Percentiles rank a stretch among this genome's conserved stretches.
Conservation (phyloP, 2,888 invertebrate genomes). For the Chloroclysta siterata region DNA sequence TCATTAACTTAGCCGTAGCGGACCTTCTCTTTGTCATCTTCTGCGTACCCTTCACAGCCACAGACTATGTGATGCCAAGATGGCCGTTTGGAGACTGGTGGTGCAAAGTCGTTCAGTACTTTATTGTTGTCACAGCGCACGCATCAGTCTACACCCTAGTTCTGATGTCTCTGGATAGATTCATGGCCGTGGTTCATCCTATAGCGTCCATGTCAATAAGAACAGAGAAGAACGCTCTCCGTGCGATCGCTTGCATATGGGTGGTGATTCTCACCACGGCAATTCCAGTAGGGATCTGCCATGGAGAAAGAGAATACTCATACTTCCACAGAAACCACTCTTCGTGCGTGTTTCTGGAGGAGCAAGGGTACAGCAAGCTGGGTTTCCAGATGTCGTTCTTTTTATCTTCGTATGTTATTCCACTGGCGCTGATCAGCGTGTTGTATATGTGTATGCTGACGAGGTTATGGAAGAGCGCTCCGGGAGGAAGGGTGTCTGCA, state of each 20-base stretch:
- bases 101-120: constrained; percentile 96
- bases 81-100: constrained; percentile 97
- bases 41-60: constrained; percentile 97
- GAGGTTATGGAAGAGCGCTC: constrained; percentile 93
- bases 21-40: constrained; percentile 96
- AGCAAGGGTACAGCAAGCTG: constrained; percentile 85
- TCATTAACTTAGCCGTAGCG: constrained; percentile 95
- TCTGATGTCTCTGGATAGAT: constrained; percentile 96
- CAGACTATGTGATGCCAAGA: constrained; percentile 93
- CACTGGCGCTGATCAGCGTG: constrained; percentile 93
- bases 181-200: constrained; percentile 97
- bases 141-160: constrained; percentile 97
- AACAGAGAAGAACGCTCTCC: constrained; percentile 91
- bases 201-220: constrained; percentile 94
- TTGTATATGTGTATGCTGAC: constrained; percentile 96
- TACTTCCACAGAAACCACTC: constrained; percentile 87
- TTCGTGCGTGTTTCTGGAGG: constrained; percentile 88
- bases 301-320: constrained; percentile 89
- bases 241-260: constrained; percentile 93
- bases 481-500: constrained; percentile 91
- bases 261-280: constrained; percentile 90
- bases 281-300: constrained; percentile 91
- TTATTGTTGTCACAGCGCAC: constrained; percentile 96
- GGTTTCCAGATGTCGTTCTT: constrained; percentile 93
- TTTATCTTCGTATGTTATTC: constrained; percentile 94